Conservation (phyloP, 2,113 vertebrate species). For the Rissa tridactyla region DNA sequence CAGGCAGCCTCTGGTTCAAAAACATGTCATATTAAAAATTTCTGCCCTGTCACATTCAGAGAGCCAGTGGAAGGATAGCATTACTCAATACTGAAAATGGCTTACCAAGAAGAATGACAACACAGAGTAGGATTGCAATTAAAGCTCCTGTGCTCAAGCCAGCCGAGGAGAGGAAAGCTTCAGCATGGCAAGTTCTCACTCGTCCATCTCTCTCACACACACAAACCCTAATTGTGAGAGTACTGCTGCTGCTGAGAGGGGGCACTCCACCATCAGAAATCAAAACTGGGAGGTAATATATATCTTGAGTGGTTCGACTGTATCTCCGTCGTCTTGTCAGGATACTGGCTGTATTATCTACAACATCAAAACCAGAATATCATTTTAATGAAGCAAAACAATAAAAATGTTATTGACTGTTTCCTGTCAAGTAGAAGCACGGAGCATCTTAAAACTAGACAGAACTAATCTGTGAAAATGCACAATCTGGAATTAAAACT, state of each 20-base stretch:
- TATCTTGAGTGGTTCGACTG: slow-evolving; percentile 86
- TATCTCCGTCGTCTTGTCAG: slow-evolving; percentile 81
- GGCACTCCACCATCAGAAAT: slow-evolving; percentile 93
- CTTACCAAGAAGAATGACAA: slow-evolving; percentile 95
- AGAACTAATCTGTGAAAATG: not conserved
- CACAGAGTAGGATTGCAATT: slow-evolving; percentile 95
- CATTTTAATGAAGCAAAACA: not conserved
- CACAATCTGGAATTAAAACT: not conserved
- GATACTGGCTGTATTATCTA: slow-evolving; percentile 90
- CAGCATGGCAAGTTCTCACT: slow-evolving; percentile 85
- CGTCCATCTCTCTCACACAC: slow-evolving; percentile 85
- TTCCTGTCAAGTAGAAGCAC: not conserved
- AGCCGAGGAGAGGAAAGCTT: slow-evolving; percentile 92
- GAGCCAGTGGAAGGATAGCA: not conserved
- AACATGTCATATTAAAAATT: not conserved
- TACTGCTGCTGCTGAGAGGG: slow-evolving; percentile 90
- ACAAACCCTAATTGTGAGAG: slow-evolving; percentile 91
- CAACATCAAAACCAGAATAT: slow-evolving; percentile 41
- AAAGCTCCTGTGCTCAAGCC: slow-evolving; percentile 96
- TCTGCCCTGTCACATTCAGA: not conserved
- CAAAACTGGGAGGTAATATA: slow-evolving; percentile 87
- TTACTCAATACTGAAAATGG: not conserved
- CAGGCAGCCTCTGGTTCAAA: not conserved
- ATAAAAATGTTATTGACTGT: not conserved
- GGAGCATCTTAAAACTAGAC: not conserved